Evolutionary conservation across 2,797 vertebrate species (phyloP), one percentile per base, ranked within the genome.

Genomic region (Ctenopoma kingsleyae): DNA sequence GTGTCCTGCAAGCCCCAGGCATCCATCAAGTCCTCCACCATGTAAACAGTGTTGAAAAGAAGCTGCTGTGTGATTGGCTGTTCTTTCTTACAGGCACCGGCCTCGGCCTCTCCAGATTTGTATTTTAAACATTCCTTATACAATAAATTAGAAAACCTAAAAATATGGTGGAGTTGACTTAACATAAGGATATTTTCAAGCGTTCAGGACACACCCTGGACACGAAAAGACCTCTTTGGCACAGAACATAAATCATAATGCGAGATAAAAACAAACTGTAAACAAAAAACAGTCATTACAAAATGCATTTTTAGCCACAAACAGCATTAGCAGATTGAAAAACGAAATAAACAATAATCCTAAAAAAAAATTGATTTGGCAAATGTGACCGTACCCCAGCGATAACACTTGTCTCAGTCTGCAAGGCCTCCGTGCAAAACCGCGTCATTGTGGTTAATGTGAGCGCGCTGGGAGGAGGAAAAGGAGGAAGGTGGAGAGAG

Each of bases 191-290:
- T 62, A 52, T 77, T 82, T 81, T 60, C 64, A 84, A 81, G 76
- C 63, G 7, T 71, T 68, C 16, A 17, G 78, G 78, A 77, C 86
- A 85, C 88, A 83, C 80, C 83, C 69, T 77, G 51, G 76, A 40
- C 71, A 65, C 72, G 70, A 78, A 76, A 55, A 82, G 23, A 90
- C 73, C 61, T 95, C 94, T 95, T 95, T 95, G 94, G 94, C 91
- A 93, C 89, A 80, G 76, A 81, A 94, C 82, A 90, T 73, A 91
- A 91, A 92, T 88, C 81, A 80, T 82, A 76, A 88, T 44, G 17
- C 61, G 65, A 83, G 65, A 8, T 62, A 23, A 84, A 44, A 87
- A 82, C 70, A 77, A 78, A 80, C 46, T 90, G 84, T 87, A 91
- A 92, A 91, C 90, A 91, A 88, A 78, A 80, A 66, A 58, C 55